Base-by-base conservation (phyloP, 2,113 vertebrate species). In the Gadus chalcogrammus region DNA sequence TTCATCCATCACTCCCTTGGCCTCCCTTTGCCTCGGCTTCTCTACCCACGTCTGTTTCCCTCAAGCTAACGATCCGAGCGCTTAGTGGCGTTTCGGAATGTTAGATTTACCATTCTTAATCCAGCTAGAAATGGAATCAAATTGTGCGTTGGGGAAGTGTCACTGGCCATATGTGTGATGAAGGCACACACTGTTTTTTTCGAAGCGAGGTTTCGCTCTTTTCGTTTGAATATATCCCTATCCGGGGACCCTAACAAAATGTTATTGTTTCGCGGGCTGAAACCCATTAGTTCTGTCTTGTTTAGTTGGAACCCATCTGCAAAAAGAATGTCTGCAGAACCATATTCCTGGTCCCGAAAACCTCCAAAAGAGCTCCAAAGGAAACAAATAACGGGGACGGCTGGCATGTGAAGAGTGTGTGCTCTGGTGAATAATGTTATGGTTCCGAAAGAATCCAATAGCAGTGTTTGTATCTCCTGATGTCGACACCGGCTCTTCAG, bases 351-450 rank as follows among this genome's bases (percentile, higher is more conserved):
- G 16, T 55, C 7, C 66, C 59, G 48, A 48, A 22, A 27, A 63
- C 15, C 15, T 9, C 66, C 12, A 15, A 64, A 58, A 13, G 42
- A 7, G 6, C 42, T 48, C 42, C 42, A 48, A 28, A 18, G 53
- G 58, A 60, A 73, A 72, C 71, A 55, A 65, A 62, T 62, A 31
- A 3, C n/a, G 60, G 52, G 42, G 18, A 70, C 15, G 16, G 42
- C 56, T 70, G 15, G 27, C 68, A 68, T 64, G 58, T 74, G 59
- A 59, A 64, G 42, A 67, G 58, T 55, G 22, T 24, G 24, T 24
- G 60, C 70, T 65, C 73, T 60, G 52, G 27, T 68, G 67, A 64
- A 75, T 22, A 62, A 20, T 75, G 71, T 73, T 72, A 31, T 9
- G 66, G 53, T 69, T 72, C 61, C 48, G 55, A 42, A 28, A 16